Evolutionary conservation across 2,113 vertebrate species (phyloP).

Genomic region (Heliornis fulica): DNA sequence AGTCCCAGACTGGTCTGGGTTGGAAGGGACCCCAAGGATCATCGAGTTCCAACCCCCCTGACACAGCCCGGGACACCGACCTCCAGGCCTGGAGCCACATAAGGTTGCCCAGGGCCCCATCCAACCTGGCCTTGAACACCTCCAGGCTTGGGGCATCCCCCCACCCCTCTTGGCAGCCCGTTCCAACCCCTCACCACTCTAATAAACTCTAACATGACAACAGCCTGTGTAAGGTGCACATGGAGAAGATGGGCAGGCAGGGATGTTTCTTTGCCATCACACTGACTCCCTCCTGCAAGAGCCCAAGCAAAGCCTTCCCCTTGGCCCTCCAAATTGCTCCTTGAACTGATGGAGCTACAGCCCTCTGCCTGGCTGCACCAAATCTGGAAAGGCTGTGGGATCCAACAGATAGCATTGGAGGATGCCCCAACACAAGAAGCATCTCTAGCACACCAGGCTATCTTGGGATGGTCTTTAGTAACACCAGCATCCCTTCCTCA

Average conservation of each 20-base stretch:
- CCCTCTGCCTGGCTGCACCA: not conserved
- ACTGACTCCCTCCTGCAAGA: not conserved
- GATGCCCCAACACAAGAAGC: not conserved
- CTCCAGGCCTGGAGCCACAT: too few relatives aligned
- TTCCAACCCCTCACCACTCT: too few relatives aligned
- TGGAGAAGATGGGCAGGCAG: not conserved
- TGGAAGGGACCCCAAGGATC: too few relatives aligned
- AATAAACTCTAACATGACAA: not conserved
- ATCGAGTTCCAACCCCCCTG: too few relatives aligned
- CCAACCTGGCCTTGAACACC: too few relatives aligned
- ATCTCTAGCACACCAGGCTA: not conserved
- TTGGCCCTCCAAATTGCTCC: not conserved
- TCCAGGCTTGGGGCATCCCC: too few relatives aligned
- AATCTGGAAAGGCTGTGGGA: not conserved
- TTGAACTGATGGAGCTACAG: too few relatives aligned
- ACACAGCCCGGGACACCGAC: too few relatives aligned
- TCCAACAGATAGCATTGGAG: fast-evolving
- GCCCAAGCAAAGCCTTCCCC: not conserved
- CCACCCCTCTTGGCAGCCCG: too few relatives aligned
- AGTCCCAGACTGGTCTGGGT: too few relatives aligned
- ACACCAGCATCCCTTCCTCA: not conserved
- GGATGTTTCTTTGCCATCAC: not conserved
- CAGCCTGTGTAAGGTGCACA: fast-evolving
- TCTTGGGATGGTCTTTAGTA: not conserved
- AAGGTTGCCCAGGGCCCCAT: too few relatives aligned